Base-by-base conservation (phyloP, 1,140 invertebrate species). In the Heliothis virescens region DNA sequence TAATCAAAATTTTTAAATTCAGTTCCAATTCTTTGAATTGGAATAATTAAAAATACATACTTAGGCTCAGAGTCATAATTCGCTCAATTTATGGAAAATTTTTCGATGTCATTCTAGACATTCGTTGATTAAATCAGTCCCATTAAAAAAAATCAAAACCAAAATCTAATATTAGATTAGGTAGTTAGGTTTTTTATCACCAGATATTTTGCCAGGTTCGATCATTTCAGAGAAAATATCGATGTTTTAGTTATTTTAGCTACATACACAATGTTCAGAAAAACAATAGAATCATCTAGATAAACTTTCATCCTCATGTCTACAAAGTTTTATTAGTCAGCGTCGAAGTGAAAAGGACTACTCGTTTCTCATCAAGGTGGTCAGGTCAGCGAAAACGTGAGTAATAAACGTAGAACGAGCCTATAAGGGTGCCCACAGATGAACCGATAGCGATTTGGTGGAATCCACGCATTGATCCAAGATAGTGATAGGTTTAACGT, bases 321-420 rank as follows among this genome's bases (percentile, higher is more conserved):
- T 77, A 81, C 60, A 59, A 65, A 81, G 55, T 78, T 81, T 73
- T 81, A 81, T 78, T 78, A 48, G 48, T 78, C 60, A 60, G 62
- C 41, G 16, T 73, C 53, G 48, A 73, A 77, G 62, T 75, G 69
- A 48, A 81, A 81, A 78, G 67, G 69, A 78, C 63, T 78, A 11
- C 21, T 47, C 59, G n/a, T 77, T 52, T 11, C 62, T 73, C 55
- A 57, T 73, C 75, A 76, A 80, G 71, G 82, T 81, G 82, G 82
- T 81, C 71, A 79, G 82, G 82, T 83, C 82, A 83, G 82, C 79
- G 71, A 74, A 79, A 83, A 83, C 82, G 72, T 81, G 63, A 72
- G 63, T 83, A 78, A 83, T 81, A 83, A 83, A 81, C 60, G 75
- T 63, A 65, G 77, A 79, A 63, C 41, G 41, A 26, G 57, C 72